Percentiles rank a stretch among this genome's conserved stretches.
Conservation (phyloP, 2,888 invertebrate genomes). For the Chaetogeoica ovagalla region DNA sequence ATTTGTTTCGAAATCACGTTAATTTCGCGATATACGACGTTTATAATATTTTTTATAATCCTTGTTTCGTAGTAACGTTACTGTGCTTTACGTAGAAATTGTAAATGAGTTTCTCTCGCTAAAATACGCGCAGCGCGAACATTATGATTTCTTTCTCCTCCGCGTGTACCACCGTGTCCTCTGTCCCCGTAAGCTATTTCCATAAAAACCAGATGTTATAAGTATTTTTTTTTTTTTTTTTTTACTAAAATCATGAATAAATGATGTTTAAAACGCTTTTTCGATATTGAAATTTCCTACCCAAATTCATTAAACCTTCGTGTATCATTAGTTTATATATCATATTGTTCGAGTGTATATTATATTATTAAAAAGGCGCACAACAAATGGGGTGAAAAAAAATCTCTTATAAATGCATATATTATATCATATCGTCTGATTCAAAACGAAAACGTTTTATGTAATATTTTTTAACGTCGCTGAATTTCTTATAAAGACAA, state of each 20-base stretch:
- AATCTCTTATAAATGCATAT: background rate
- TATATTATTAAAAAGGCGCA: background rate
- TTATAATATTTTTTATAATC: too few relatives aligned
- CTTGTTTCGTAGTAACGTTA: background rate
- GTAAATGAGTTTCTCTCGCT: background rate
- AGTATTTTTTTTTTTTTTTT: background rate
- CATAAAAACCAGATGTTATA: background rate
- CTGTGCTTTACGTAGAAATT: background rate
- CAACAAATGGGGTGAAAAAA: background rate
- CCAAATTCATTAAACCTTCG: background rate
- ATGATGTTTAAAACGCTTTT: slow-evolving; percentile 20
- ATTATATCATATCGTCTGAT: background rate
- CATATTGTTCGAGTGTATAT: background rate
- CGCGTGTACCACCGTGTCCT: background rate
- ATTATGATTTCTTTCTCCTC: background rate
- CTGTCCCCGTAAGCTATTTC: background rate
- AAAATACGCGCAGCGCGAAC: background rate
- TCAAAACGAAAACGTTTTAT: background rate
- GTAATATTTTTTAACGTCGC: background rate
- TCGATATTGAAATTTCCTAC: background rate
- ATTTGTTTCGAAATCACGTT: too few relatives aligned
- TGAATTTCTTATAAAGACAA: background rate
- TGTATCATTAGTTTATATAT: slow-evolving; percentile 1
- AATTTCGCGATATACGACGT: too few relatives aligned
- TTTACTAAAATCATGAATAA: slow-evolving; percentile 3